Evolutionary conservation across 2,888 invertebrate genomes (phyloP), one percentile per base, ranked within the genome.

Genomic region (Taphrorychus bicolor): DNA sequence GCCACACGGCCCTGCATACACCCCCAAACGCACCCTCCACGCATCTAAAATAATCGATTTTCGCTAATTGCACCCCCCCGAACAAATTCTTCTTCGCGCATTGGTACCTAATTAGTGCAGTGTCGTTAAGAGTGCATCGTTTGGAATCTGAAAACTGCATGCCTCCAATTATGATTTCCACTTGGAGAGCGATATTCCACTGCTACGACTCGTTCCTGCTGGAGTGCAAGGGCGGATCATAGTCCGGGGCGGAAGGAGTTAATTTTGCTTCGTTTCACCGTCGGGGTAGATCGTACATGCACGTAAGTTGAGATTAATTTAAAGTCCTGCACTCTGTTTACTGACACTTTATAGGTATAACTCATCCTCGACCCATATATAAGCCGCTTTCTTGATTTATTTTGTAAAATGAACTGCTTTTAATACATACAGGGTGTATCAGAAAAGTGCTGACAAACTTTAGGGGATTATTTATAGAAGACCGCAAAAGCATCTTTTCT

Each of bases 1-100:
- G 68, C 68, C 68, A 66, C 62, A 70, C 59, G 70, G 66, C 70
- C 70, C 70, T 70, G 70, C 59, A 70, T 70, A 49, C 65, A 70
- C 60, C 70, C 65, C 65, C 49, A 65, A 61, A 65, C 69, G 69
- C 69, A 66, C 61, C 51, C 23, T 62, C 22, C 42, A 69, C 69
- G 69, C 69, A 66, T 66, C 41, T 62, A 69, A 69, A 53, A 61
- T 32, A 52, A 64, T 65, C 45, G 62, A 62, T 62, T 62, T 64
- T 64, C 48, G 52, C 51, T 51, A 68, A 68, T 68, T 54, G 45
- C 22, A 14, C 9, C n/a, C 17, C 9, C 17, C 54, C 54, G 5
- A 16, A 54, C 23, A 18, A 42, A 21, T 49, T 49, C 24, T 54
- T 54, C n/a, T n/a, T 9, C n/a, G 24, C n/a, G n/a, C n/a, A n/a